A percentile compares a stretch with the other conserved stretches of the same genome.
Conservation (phyloP, 2,113 vertebrate species). For the Scalopus aquaticus region DNA sequence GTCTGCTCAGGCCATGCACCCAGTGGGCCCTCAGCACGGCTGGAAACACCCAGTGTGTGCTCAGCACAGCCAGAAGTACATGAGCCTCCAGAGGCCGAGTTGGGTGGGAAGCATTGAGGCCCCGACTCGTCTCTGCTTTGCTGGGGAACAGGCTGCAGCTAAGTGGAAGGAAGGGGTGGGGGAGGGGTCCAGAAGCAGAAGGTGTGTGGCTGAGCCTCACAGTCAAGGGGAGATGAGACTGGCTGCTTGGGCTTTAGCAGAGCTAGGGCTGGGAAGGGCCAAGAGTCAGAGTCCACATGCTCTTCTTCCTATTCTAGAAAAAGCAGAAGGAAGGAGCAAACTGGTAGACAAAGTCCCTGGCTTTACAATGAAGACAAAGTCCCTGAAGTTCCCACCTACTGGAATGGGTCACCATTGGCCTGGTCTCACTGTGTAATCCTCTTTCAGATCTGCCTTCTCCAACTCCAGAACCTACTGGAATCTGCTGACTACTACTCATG, state of each 20-base stretch:
- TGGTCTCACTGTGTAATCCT: not conserved
- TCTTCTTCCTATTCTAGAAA: not conserved
- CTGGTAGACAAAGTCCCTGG: not conserved
- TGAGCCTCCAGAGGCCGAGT: not conserved
- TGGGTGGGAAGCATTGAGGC: not conserved
- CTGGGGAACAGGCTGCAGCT: not conserved
- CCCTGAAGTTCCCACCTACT: not conserved
- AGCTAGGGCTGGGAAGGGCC: too few species aligned
- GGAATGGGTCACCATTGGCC: not conserved
- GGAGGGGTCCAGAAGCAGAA: too few species aligned
- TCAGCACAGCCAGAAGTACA: too few species aligned
- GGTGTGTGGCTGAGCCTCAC: fast-evolving
- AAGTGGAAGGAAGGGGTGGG: not conserved
- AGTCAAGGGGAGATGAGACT: too few species aligned
- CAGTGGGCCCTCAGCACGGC: not conserved
- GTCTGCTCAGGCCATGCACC: not conserved
- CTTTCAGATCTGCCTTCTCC: not conserved
- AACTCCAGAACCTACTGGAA: not conserved
- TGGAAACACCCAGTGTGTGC: too few species aligned
- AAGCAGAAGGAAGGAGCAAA: not conserved
- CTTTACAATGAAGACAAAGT: not conserved
- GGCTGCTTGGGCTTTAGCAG: not conserved
- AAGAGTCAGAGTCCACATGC: not conserved
- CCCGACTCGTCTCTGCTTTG: too few species aligned
- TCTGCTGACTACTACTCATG: too few species aligned